A percentile compares a stretch with the other conserved stretches of the same genome.
phyloP scores from a whole-genome alignment of 2,113 vertebrate species.

The Nematolebias whitei region DNA sequence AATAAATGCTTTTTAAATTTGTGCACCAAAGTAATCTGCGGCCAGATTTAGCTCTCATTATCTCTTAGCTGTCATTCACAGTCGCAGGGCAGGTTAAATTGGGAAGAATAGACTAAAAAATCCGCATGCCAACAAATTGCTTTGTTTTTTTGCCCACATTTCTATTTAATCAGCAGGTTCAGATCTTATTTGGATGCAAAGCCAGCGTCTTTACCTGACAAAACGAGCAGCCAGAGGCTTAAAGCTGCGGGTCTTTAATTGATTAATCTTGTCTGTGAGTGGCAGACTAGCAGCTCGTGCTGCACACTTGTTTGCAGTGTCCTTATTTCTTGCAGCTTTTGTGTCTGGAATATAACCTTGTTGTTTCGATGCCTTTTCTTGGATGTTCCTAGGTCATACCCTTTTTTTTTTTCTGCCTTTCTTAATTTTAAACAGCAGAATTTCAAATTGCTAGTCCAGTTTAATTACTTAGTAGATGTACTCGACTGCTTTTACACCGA shows the following conservation, averaged over 20 bases:
- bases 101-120: background rate
- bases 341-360: conserved; percentile 73
- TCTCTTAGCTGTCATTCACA: conserved; percentile 28
- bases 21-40: conserved; percentile 29
- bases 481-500: no score
- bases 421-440: background rate
- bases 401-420: background rate
- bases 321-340: conserved; percentile 48
- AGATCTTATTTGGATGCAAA: conserved; percentile 65
- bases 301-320: conserved; percentile 60
- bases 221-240: conserved; percentile 59
- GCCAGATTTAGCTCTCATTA: conserved; percentile 31
- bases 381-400: conserved; percentile 1
- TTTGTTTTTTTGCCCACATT: background rate
- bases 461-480: no score
- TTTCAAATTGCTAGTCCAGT: background rate
- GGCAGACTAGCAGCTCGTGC: conserved; percentile 62
- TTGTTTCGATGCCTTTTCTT: conserved; percentile 34
- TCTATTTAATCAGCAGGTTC: conserved; percentile 32
- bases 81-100: conserved; percentile 27
- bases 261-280: conserved; percentile 72
- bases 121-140: conserved; percentile 21
- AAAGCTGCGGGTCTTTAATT: conserved; percentile 69
- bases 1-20: conserved; percentile 14
- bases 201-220: conserved; percentile 54